phyloP scores from a whole-genome alignment of 2,113 vertebrate genomes.

The Echinops telfairi region DNA sequence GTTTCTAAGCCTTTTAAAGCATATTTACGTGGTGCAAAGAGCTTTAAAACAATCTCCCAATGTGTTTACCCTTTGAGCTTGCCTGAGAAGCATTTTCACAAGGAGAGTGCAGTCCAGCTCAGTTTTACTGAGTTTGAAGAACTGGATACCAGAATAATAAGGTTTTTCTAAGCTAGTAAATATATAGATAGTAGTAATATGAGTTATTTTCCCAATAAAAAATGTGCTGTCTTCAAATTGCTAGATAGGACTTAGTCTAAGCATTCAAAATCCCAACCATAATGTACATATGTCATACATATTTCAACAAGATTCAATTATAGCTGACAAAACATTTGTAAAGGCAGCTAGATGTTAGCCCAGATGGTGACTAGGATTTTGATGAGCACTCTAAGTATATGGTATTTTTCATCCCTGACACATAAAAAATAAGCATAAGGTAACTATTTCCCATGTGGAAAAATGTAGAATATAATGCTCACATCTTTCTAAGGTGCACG shows the following conservation, averaged over 20 bases:
- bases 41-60: slow-evolving; percentile 39
- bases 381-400: slow-evolving; percentile 58
- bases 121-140: background rate
- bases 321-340: slow-evolving; percentile 72
- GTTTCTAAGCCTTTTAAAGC: slow-evolving; percentile 54
- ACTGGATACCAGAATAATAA: background rate
- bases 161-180: slow-evolving; percentile 22
- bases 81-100: background rate
- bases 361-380: slow-evolving; percentile 72
- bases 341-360: slow-evolving; percentile 46
- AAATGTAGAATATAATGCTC: background rate
- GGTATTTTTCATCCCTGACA: slow-evolving; percentile 68
- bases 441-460: slow-evolving; percentile 1
- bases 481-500: background rate
- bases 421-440: slow-evolving; percentile 59
- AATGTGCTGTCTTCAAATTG: slow-evolving; percentile 7
- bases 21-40: slow-evolving; percentile 56
- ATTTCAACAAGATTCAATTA: slow-evolving; percentile 70
- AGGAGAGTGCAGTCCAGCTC: background rate
- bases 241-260: background rate
- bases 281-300: slow-evolving; percentile 56
- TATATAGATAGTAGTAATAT: background rate
- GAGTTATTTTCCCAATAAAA: slow-evolving; percentile 26
- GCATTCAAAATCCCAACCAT: slow-evolving; percentile 1
- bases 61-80: slow-evolving; percentile 45